Percentiles rank a stretch among this genome's conserved stretches.
phyloP scores from a whole-genome alignment of 2,888 invertebrate species.

The Flexamia atlantica region DNA sequence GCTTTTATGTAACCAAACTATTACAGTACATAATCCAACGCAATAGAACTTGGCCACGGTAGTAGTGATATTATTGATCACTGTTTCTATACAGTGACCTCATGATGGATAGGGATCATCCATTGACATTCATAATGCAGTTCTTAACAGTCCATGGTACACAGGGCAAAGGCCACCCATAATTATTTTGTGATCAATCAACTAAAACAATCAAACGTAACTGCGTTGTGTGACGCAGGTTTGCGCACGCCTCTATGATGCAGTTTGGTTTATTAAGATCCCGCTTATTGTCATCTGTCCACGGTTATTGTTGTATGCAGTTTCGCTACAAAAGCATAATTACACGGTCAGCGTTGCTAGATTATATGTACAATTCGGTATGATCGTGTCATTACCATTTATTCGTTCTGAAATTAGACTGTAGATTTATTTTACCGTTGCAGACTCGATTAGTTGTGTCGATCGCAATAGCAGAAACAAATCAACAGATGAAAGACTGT shows the following conservation, averaged over 20 bases:
- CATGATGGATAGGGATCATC: constrained; percentile 8
- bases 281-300: constrained; percentile 22
- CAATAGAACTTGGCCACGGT: no score
- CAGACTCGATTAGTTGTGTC: background rate
- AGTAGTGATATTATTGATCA: background rate
- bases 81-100: constrained; percentile 20
- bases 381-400: constrained; percentile 18
- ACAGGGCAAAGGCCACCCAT: constrained; percentile 22
- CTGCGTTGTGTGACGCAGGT: constrained; percentile 25
- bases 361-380: constrained; percentile 34
- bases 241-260: constrained; percentile 4
- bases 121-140: constrained; percentile 38
- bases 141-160: constrained; percentile 17
- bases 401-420: constrained; percentile 3
- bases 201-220: constrained; percentile 51
- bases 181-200: constrained; percentile 52
- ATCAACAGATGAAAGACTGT: constrained; percentile 57
- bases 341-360: constrained; percentile 35
- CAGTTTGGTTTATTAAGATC: constrained; percentile 56
- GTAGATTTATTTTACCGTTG: constrained; percentile 20
- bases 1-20: no score
- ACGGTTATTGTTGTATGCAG: constrained; percentile 2
- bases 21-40: no score
- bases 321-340: constrained; percentile 42
- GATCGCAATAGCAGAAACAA: constrained; percentile 33